Base-by-base conservation (phyloP, 2,888 invertebrate genomes). In the Amphipyra berbera region DNA sequence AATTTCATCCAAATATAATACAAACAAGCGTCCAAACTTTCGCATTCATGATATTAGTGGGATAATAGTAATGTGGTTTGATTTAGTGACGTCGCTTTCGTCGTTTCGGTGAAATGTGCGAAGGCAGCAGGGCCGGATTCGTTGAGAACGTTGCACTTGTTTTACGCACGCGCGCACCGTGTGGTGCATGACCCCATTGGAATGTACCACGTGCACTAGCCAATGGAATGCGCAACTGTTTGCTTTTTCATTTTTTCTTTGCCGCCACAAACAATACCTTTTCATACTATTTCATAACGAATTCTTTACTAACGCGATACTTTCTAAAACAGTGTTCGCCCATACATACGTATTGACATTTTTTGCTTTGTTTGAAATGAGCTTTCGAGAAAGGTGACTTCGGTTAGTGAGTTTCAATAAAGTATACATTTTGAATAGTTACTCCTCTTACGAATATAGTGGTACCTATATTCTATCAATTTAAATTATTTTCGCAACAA, bases 191-290 rank as follows among this genome's bases (percentile, higher is more conserved):
- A 94, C 94, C 94, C 92, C 93, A 81, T 81, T 84, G 94, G 94
- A 93, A 94, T 94, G 94, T 88, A 87, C 94, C 94, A 94, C 94
- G 94, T 93, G 94, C 91, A 90, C 91, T 92, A 90, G 91, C 89
- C 89, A 76, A 85, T 88, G 94, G 94, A 93, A 93, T 95, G 94
- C 91, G 93, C 94, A 92, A 94, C 93, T 94, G 93, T 94, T 94
- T 94, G 90, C 92, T 91, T 91, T 92, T 92, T 90, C 73, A 87
- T 91, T 92, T 92, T 90, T 90, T 84, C 85, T 85, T 84, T 81
- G 83, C 85, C 87, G 87, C 88, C 88, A 90, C 92, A 93, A 93
- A 93, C 92, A 94, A 93, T 93, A 89, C 89, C 89, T 90, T 91
- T 91, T 89, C 91, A 88, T 89, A 88, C 88, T 87, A 90, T 91